Evolutionary conservation across 2,113 vertebrate genomes (phyloP), one percentile per base, ranked within the genome.

Genomic region (Talpa occidentalis): DNA sequence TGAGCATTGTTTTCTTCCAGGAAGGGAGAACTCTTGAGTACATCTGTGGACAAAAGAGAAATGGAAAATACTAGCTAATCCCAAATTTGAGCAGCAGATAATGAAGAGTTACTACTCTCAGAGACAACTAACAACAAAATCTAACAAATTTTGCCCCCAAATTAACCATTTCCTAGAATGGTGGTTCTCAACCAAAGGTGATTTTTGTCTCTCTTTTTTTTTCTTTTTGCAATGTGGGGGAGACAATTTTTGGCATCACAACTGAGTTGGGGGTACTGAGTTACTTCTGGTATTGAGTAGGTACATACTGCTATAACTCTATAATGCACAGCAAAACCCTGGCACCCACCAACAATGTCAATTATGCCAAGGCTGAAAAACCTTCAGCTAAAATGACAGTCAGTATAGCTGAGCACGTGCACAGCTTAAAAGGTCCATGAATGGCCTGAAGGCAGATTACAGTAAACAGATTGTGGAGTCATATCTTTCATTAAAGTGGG

Each of bases 41-140:
- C 24, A 94, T 93, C 76, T 95, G 82, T 86, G 79, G 88, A 78
- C 32, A 77, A 90, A 96, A 94, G 60, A 93, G 54, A 96, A 96
- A 96, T 70, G 66, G 85, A 62, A 94, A 93, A 88, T 80, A 95
- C 56, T 94, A 30, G 67, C 91, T 94, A 14, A 35, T 91, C 69
- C 72, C 73, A 92, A 56, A 84, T 52, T 35, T 91, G 44, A 89
- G 74, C 21, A 94, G 59, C 59, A 73, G 32, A 82, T 30, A 83
- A 78, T 89, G 49, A 91, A 82, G 37, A 62, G 54, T 85, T 78
- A 69, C 70, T 67, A 78, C 84, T 94, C 37, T 35, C 32, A 95
- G 24, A 64, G 40, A 47, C 40, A 85, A 72, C 40, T 77, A 90
- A 67, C 37, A 83, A 81, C 73, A 60, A 77, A 12, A 77, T 70